Base-by-base conservation (phyloP, 2,888 invertebrate species). In the Fabriciana adippe region DNA sequence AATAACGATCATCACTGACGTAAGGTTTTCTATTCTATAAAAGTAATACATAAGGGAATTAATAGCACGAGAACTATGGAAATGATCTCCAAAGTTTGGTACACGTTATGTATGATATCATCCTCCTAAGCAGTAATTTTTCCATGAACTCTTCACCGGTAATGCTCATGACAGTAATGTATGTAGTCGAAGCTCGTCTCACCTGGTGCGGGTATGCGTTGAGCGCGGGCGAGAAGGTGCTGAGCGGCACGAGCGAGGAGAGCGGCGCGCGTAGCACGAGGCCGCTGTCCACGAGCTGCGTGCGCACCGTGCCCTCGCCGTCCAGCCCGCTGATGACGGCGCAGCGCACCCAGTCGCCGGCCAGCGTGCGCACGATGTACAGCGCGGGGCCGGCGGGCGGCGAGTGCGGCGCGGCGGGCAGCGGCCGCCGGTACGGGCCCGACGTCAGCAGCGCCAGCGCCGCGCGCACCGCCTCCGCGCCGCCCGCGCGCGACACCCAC, bases 361-460 rank as follows among this genome's bases (percentile, higher is more conserved):
- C 86, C 67, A 87, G 85, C 72, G 90, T 91, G 79, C 92, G 92
- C 82, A 91, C 92, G 79, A 92, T 89, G 87, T 90, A 93, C 66
- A 91, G 88, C 70, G 87, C 78, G 76, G 81, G 74, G 68, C 73
- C 76, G 69, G 89, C 84, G 73, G 89, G 77, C 75, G 89, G 90
- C 53, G 88, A 88, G 75, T 80, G 81, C 70, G 90, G 90, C 79
- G 90, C 73, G 93, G 96, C 73, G 94, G 94, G 21, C 85, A 97
- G 94, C 93, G 61, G 96, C 95, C 5, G 87, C 96, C 59, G 96
- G 61, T 61, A 96, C 83, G 95, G 95, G 82, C 79, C 92, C 72
- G 88, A 89, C 72, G 87, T 85, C 57, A 82, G 84, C 77, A 77
- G 78, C 73, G 74, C 74, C 68, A 87, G 89, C 76, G 80, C 81